These are phyloP conservation scores for Meta bourneti DNA, from an alignment of 2,888 invertebrate genomes.

Conservation along the genomic window DNA sequence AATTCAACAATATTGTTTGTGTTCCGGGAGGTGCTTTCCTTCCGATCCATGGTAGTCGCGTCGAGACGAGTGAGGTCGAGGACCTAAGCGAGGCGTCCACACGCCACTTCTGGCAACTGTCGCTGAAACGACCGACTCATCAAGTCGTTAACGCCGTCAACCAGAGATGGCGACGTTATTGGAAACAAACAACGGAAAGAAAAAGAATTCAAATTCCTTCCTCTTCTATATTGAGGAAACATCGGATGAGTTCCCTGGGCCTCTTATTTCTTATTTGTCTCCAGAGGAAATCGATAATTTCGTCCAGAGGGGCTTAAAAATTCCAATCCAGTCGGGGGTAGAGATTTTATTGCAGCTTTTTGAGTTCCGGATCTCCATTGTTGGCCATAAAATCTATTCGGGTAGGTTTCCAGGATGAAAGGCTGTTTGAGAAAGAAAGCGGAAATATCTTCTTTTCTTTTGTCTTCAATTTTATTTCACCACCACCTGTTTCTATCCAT, in stretches of 20 bases:
- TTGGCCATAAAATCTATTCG: slow-evolving; percentile 37
- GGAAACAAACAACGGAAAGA: slow-evolving; percentile 40
- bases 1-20: no score
- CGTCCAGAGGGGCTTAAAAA: slow-evolving; percentile 18
- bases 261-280: slow-evolving; percentile 3
- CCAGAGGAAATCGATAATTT: slow-evolving; percentile 48
- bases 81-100: slow-evolving; percentile 30
- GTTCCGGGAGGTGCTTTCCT: no score
- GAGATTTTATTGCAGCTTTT: slow-evolving; percentile 39
- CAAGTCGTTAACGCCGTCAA: slow-evolving; percentile 72
- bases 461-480: neutral
- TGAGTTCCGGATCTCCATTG: slow-evolving; percentile 4
- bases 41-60: neutral
- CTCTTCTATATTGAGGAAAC: neutral
- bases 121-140: slow-evolving; percentile 65
- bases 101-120: slow-evolving; percentile 60
- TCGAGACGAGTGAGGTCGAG: slow-evolving; percentile 28
- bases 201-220: slow-evolving; percentile 4
- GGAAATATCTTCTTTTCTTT: neutral
- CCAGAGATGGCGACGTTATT: slow-evolving; percentile 30
- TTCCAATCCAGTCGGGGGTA: slow-evolving; percentile 6
- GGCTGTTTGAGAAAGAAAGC: neutral
- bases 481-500: neutral
- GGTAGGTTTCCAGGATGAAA: neutral
- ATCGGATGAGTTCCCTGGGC: neutral